Evolutionary conservation across 2,113 vertebrate genomes (phyloP), one percentile per base, ranked within the genome.

Genomic region (Pica pica): DNA sequence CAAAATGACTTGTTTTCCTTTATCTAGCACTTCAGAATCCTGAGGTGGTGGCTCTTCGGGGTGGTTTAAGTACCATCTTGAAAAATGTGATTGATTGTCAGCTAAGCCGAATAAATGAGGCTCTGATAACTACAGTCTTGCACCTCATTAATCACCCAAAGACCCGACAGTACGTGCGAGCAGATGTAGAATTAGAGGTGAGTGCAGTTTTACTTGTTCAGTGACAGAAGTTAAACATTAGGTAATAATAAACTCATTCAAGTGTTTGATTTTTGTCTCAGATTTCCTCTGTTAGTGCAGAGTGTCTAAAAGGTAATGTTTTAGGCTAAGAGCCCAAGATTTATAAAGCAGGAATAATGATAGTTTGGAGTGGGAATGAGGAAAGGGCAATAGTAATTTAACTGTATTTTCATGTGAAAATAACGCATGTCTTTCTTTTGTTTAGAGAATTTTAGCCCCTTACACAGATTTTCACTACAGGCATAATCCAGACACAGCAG

Each of bases 381-480:
- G 28, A 65, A 61, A 7, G 24, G 67, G 31, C 44, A 83, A 7
- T 41, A 56, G 17, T 30, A 16, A 17, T 92, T 81, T 53, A 63
- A 56, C 50, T 90, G 42, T 90, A 50, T 87, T 92, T 50, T 94
- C 21, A n/a, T 37, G 19, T 78, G 82, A 94, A 78, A 92, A 35
- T 97, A 92, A 88, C 78, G 27, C 21, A 21, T 91, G 26, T 94
- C 73, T 95, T 71, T 96, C 95, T 95, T 76, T 83, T 77, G 64
- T 96, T 88, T 96, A 99, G 99, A 98, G 99, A 99, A 99, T 99
- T 98, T 98, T 99, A 83, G 99, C 99, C 74, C 99, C 99, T 91
- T 99, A 99, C 97, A 99, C 99, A 69, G 99, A 99, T 98, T 99
- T 99, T 97, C 99, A 99, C 99, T 99, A 99, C 98, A 99, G 99